Evolutionary conservation across 2,888 invertebrate genomes (phyloP), one percentile per base, ranked within the genome.

Genomic region (Lamellibrachia satsuma): DNA sequence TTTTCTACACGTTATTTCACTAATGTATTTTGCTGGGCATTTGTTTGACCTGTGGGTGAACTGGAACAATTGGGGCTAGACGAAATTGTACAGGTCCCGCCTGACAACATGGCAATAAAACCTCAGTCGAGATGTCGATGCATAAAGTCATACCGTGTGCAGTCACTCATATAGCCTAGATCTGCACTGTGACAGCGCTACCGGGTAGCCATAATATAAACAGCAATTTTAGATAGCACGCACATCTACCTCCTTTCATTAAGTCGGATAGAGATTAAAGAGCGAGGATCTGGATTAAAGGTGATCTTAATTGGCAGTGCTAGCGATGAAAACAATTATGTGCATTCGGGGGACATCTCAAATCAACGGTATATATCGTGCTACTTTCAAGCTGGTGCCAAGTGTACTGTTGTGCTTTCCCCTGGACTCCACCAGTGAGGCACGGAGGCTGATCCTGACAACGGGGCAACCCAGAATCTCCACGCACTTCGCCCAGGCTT

Each of bases 251-350:
- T 75, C 22, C 75, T 75, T 75, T 75, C 75, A 75, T 75, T 75
- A 75, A 75, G 75, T 22, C n/a, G 75, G 75, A n/a, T 57, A 75
- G 75, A 75, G 75, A 75, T 75, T 75, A 75, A 75, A 75, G 75
- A 75, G 75, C 22, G 75, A 15, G 22, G n/a, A 22, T 22, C 75
- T 75, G 15, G 75, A 75, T 75, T 75, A 75, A n/a, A 75, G 75
- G 75, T 75, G 75, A 75, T 75, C 75, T 75, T 75, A 75, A 75
- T 75, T 75, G 75, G 15, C n/a, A 75, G 75, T n/a, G 75, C 75
- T 75, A 75, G 75, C 75, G 75, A 75, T 75, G 75, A 75, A 75
- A 75, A 75, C 75, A 75, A 75, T 75, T 75, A 75, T 75, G 75
- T 75, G 75, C 75, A 75, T 15, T n/a, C 75, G n/a, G 22, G 75